phyloP scores from a whole-genome alignment of 2,888 invertebrate species.

The Pseudanteris insignis region DNA sequence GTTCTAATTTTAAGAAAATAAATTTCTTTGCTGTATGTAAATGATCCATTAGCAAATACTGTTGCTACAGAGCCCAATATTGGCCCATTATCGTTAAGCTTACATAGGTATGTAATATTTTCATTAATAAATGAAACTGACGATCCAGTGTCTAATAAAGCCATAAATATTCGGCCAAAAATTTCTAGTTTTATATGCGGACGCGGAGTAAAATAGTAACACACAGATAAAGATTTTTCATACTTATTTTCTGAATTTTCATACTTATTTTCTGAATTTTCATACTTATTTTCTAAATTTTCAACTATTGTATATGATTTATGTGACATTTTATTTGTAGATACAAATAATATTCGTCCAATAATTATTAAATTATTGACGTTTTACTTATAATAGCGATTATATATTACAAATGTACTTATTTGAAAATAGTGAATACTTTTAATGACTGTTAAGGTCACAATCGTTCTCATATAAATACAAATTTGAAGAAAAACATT shows the following conservation, averaged over 20 bases:
- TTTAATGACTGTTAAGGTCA: too few relatives aligned
- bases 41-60: slow-evolving; percentile 3
- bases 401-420: too few relatives aligned
- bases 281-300: too few relatives aligned
- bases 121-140: slow-evolving; percentile 11
- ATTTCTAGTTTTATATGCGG: slow-evolving; percentile 18
- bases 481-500: too few relatives aligned
- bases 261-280: slow-evolving; percentile 3
- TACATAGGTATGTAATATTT: background rate
- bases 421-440: too few relatives aligned
- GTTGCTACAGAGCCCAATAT: background rate
- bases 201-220: slow-evolving; percentile 10
- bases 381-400: too few relatives aligned
- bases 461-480: too few relatives aligned
- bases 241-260: slow-evolving; percentile 4
- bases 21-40: background rate
- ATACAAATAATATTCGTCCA: too few relatives aligned
- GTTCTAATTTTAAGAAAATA: slow-evolving; percentile 3
- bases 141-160: slow-evolving; percentile 17
- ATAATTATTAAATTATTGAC: too few relatives aligned
- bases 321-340: too few relatives aligned
- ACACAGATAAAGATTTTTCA: background rate
- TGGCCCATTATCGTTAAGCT: background rate
- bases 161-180: background rate
- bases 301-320: too few relatives aligned